Evolutionary conservation across 1,140 invertebrate genomes (phyloP).

Genomic region (Sycophaga agraensis): DNA sequence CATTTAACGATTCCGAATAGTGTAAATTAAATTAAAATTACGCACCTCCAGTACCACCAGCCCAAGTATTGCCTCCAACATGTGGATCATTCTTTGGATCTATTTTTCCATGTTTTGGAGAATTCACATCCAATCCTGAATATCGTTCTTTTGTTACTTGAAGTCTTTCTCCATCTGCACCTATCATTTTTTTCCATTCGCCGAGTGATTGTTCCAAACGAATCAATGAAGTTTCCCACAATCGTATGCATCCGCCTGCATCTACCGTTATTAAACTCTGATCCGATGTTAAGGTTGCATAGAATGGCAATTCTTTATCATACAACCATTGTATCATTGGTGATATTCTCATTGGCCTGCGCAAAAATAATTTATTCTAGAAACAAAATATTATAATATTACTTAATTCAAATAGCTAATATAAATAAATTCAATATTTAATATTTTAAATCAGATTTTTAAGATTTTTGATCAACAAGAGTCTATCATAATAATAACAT

Average conservation of each 20-base stretch:
- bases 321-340: slow-evolving; percentile 47
- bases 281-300: slow-evolving; percentile 41
- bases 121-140: slow-evolving; percentile 72
- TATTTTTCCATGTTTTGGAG: slow-evolving; percentile 90
- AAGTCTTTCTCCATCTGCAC: slow-evolving; percentile 61
- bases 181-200: slow-evolving; percentile 49
- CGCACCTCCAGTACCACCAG: slow-evolving; percentile 88
- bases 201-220: slow-evolving; percentile 55
- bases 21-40: slow-evolving; percentile 8
- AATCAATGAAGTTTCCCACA: slow-evolving; percentile 63
- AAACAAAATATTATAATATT: neutral
- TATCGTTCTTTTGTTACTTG: slow-evolving; percentile 74
- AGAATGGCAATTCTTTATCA: slow-evolving; percentile 49
- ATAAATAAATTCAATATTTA: neutral
- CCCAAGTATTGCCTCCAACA: slow-evolving; percentile 96
- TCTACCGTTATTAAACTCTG: slow-evolving; percentile 64
- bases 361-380: slow-evolving; percentile 1
- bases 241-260: slow-evolving; percentile 60
- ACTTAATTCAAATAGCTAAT: neutral
- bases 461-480: too few relatives aligned
- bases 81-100: slow-evolving; percentile 87
- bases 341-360: slow-evolving; percentile 39
- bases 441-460: neutral
- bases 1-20: neutral
- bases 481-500: too few relatives aligned